A percentile compares a stretch with the other conserved stretches of the same genome.
Evolutionary conservation across 2,888 invertebrate genomes (phyloP).

Genomic region (Argyresthia albistria): DNA sequence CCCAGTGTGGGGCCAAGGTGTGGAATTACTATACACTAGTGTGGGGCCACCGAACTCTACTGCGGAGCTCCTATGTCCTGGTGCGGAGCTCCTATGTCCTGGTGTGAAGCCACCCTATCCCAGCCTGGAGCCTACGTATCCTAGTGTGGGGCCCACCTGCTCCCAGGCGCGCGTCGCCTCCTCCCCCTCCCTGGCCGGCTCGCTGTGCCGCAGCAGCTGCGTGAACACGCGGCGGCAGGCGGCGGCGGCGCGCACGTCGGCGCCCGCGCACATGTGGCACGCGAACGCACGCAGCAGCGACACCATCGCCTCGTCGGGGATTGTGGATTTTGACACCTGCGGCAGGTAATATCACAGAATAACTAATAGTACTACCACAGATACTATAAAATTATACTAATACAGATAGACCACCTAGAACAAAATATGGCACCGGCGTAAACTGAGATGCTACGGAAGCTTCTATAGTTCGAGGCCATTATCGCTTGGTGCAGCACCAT

Average conservation of each 20-base stretch:
- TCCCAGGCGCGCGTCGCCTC: conserved; percentile 80
- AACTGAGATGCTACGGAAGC: no score
- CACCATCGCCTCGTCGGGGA: conserved; percentile 67
- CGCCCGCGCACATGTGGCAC: conserved; percentile 54
- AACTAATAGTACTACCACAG: no score
- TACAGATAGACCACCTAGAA: no score
- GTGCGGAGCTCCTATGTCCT: conserved; percentile 79
- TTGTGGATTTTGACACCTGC: conserved; percentile 75
- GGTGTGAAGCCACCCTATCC: conserved; percentile 50
- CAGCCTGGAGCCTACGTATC: no score
- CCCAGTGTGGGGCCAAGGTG: no score
- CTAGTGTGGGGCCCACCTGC: conserved; percentile 42
- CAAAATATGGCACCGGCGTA: no score
- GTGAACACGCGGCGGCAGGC: conserved; percentile 76
- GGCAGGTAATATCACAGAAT: no score
- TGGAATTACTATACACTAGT: no score
- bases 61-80: conserved; percentile 79
- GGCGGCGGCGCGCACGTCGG: conserved; percentile 58
- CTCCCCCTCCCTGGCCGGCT: conserved; percentile 75
- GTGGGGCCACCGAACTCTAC: no score
- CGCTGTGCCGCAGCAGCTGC: conserved; percentile 77
- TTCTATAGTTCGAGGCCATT: no score
- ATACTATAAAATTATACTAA: no score
- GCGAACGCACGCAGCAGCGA: conserved; percentile 78
- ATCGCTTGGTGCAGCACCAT: no score